Evolutionary conservation across 2,888 invertebrate species (phyloP), one percentile per base, ranked within the genome.

Genomic region (Agrochola macilenta): DNA sequence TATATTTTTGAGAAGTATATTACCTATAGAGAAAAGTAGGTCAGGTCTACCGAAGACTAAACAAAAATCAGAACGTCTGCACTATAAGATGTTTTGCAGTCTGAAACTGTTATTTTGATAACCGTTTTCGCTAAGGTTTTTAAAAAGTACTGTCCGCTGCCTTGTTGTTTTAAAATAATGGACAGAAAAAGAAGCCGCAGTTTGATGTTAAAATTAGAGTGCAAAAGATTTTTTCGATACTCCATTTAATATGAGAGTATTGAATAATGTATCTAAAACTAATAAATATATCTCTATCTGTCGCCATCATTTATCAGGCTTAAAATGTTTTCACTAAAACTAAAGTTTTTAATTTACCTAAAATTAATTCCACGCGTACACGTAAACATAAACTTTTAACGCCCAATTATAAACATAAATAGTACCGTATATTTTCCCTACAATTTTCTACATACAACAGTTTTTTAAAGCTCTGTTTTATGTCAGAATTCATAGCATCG

Each of bases 401-500:
- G 90, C 88, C 79, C 79, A 81, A 86, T 88, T 90, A 90, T 92
- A 92, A 91, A 91, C 83, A 71, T 68, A 74, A 77, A 75, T 72
- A 74, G 46, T 75, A 23, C 35, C 23, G 75, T 73, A 75, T 70
- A 74, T 68, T 76, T 74, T 79, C 52, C 71, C 66, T 79, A 54
- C 12, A 76, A 72, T 78, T 77, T 70, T 58, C 71, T 9, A 57
- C 46, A 64, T 43, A 64, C 26, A 65, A 60, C 49, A 73, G 73
- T 86, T 85, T 82, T 76, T 81, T 65, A 63, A 85, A 90, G 83
- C 85, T 91, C 92, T 93, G 93, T 92, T 94, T 92, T 91, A 92
- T 93, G 92, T 95, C 91, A 90, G 85, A 90, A 92, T 94, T 91
- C 92, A 92, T 92, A 90, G 89, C 87, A 87, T 91, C 89, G 83